Base-by-base conservation (phyloP, 2,888 invertebrate species). In the Sarcophaga rosellei region DNA sequence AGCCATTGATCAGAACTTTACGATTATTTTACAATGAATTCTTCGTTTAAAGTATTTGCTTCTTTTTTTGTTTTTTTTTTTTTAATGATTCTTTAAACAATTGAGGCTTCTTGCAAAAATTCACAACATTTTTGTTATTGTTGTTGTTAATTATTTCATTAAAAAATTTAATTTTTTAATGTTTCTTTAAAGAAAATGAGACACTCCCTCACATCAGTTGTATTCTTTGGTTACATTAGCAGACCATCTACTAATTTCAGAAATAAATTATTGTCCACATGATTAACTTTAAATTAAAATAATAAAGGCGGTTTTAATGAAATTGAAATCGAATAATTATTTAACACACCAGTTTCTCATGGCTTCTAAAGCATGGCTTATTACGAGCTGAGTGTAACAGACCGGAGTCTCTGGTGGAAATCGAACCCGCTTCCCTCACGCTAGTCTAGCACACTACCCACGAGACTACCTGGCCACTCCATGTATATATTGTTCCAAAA, bases 1-100 rank as follows among this genome's bases (percentile, higher is more conserved):
- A 62, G 73, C 73, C 70, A 77, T 77, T 83, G 86, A 86, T 83
- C 83, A 86, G 80, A 86, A 83, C 68, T 47, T 68, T 72, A 65
- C 79, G 70, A 68, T 86, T 68, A 35, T 2, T 35, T 6, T 45
- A 53, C 53, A 53, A 53, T 15, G 15, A 53, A 53, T 53, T 53
- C 17, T 53, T 53, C 17, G 4, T 12, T 53, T 15, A 53, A 53
- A 53, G 53, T 53, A 4, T 53, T 17, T 15, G 47, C 35, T 35
- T 35, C 10, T 35, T 35, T 10, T 35, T 35, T 35, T 35, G 1
- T 35, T 35, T 35, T 35, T 35, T 6, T 12, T 47, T 53, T 53
- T 17, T 15, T 53, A 3, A 53, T 53, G 17, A 53, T 53, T 53
- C 53, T 15, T 61, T 35, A 45, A 70, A 65, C 70, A 80, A 84